Evolutionary conservation across 2,888 invertebrate genomes (phyloP).

Genomic region (Drosophila setosimentum): DNA sequence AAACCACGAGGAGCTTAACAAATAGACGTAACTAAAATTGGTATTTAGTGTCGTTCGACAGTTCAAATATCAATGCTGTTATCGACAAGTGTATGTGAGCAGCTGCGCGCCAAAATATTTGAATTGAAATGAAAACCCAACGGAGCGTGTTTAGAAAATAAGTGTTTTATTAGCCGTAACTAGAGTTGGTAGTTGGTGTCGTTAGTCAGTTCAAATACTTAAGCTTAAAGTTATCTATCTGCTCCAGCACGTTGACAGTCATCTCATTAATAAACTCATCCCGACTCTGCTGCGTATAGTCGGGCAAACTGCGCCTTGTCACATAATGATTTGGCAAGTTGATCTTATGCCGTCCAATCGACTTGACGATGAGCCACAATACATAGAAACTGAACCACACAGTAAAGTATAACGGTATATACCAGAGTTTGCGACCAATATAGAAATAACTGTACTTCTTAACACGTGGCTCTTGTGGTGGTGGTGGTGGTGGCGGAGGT

Average conservation of each 20-base stretch:
- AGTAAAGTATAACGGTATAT: slow-evolving; percentile 90
- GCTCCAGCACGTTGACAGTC: slow-evolving; percentile 82
- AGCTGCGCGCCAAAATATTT: slow-evolving; percentile 17
- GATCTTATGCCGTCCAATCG: slow-evolving; percentile 89
- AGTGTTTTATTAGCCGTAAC: slow-evolving; percentile 54
- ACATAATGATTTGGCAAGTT: slow-evolving; percentile 85
- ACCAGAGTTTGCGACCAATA: slow-evolving; percentile 90
- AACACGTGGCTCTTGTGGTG: slow-evolving; percentile 84
- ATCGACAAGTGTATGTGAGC: slow-evolving; percentile 21
- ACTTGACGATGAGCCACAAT: slow-evolving; percentile 88
- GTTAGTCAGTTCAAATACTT: slow-evolving; percentile 73
- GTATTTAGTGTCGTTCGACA: too few species aligned
- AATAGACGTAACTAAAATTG: too few species aligned
- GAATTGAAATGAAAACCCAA: background rate
- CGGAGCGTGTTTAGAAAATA: slow-evolving; percentile 10
- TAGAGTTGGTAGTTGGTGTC: slow-evolving; percentile 35
- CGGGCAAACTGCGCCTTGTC: slow-evolving; percentile 73
- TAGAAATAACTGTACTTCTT: slow-evolving; percentile 89
- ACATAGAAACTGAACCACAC: slow-evolving; percentile 88
- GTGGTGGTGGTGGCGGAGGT: slow-evolving; percentile 61
- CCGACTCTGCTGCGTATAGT: slow-evolving; percentile 64
- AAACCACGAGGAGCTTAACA: too few species aligned
- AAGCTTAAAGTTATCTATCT: slow-evolving; percentile 83
- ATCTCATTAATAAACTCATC: slow-evolving; percentile 82
- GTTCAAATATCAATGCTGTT: too few species aligned